Percentiles rank a stretch among this genome's conserved stretches.
Evolutionary conservation across 2,113 vertebrate species (phyloP).

Genomic region (Furnarius figulus): DNA sequence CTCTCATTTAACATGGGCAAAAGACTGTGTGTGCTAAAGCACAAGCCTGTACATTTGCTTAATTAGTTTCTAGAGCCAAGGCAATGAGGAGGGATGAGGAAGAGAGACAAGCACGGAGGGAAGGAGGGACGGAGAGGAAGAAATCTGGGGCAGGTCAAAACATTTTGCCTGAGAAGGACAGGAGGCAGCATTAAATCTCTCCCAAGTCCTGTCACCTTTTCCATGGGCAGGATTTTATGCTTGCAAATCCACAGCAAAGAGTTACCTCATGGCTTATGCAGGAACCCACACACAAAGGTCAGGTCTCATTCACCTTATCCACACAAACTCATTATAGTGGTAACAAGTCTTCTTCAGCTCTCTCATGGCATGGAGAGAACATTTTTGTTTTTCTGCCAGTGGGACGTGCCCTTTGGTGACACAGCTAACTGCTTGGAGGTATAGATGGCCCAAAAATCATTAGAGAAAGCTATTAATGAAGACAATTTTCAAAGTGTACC

Average conservation of each 20-base stretch:
- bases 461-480: background rate
- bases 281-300: accelerated
- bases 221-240: background rate
- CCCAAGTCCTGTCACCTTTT: background rate
- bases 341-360: background rate
- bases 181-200: background rate
- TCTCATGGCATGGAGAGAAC: background rate
- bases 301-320: background rate
- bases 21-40: background rate
- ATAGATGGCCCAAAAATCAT: background rate
- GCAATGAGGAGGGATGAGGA: background rate
- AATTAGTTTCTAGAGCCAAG: background rate
- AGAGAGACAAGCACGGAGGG: background rate
- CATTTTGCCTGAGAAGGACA: background rate
- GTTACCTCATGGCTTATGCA: background rate
- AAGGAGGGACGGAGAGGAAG: background rate
- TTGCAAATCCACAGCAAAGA: background rate
- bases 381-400: background rate
- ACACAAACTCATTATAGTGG: accelerated
- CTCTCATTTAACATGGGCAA: background rate
- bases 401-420: background rate
- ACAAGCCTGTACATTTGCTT: background rate
- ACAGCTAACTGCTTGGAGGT: background rate
- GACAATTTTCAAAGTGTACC: background rate
- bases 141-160: background rate